Conservation (phyloP, 2,888 invertebrate genomes). For the Lordiphosa andalusiaca region DNA sequence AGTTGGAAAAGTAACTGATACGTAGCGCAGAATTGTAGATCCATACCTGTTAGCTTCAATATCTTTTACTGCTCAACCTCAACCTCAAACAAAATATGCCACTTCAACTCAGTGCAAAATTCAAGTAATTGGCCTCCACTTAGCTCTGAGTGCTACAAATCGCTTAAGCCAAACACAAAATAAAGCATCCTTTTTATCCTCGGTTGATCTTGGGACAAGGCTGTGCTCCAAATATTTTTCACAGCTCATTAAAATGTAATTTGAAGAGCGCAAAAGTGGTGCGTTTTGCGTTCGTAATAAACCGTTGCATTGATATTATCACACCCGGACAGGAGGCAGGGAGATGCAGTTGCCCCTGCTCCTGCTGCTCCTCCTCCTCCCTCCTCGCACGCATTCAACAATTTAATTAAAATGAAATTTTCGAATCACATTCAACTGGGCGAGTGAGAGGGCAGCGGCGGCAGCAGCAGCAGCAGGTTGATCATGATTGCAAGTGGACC, state of each 20-base stretch:
- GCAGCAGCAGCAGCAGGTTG: conserved; percentile 28
- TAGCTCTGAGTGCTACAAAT: conserved; percentile 33
- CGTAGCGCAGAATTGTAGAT: no score
- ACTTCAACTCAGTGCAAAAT: neutral
- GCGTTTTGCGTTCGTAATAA: conserved; percentile 41
- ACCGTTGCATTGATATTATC: conserved; percentile 68
- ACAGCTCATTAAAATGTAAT: conserved; percentile 75
- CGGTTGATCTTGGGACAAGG: neutral
- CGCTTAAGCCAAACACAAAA: conserved; percentile 5
- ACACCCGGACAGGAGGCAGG: conserved; percentile 10
- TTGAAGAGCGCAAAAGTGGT: conserved; percentile 58
- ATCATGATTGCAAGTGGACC: conserved; percentile 32
- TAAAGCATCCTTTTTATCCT: conserved; percentile 1
- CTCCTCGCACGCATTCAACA: conserved; percentile 57
- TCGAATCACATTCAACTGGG: conserved; percentile 50
- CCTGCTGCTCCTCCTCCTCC: neutral
- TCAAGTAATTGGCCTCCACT: conserved; percentile 55
- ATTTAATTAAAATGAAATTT: conserved; percentile 76
- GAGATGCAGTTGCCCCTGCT: conserved; percentile 2
- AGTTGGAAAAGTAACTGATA: no score
- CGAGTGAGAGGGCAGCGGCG: conserved; percentile 17
- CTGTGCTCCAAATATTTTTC: conserved; percentile 68
- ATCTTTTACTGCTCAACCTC: no score
- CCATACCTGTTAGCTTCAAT: no score
- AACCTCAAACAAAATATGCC: no score